Percentiles rank a stretch among this genome's conserved stretches.
Conservation (phyloP, 2,888 invertebrate species). For the Pheosia gnoma region DNA sequence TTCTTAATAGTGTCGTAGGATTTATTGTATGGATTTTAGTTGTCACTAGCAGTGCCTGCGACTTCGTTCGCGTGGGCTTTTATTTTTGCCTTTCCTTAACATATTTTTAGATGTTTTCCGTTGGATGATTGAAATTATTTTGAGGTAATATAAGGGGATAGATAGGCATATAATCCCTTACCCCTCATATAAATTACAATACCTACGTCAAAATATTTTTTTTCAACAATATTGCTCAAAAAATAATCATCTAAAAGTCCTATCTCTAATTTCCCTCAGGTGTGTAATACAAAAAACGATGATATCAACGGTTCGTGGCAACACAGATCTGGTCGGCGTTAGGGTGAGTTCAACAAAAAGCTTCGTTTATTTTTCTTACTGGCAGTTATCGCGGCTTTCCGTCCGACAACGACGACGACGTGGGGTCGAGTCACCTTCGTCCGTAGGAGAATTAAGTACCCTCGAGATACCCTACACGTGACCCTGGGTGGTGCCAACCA, state of each 20-base stretch:
- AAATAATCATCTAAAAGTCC: constrained; percentile 18
- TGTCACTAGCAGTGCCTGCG: neutral
- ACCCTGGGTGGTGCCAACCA: no score
- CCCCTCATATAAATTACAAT: no score
- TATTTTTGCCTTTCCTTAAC: neutral
- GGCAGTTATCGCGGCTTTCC: constrained; percentile 39
- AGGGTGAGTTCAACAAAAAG: constrained; percentile 34
- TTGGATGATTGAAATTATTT: no score
- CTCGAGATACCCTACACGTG: no score
- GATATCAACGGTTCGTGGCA: constrained; percentile 30
- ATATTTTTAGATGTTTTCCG: no score
- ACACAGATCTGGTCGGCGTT: constrained; percentile 25
- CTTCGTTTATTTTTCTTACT: constrained; percentile 46
- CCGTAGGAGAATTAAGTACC: no score
- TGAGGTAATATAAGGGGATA: no score
- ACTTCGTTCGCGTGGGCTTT: neutral
- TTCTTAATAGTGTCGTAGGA: constrained; percentile 17
- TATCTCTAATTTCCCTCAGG: constrained; percentile 27
- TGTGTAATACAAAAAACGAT: constrained; percentile 38
- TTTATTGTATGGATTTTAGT: constrained; percentile 13
- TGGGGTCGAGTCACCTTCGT: no score
- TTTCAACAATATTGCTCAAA: neutral
- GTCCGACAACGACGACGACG: no score
- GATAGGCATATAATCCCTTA: no score
- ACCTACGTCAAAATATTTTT: no score